Evolutionary conservation across 2,888 invertebrate species (phyloP).

Genomic region (Drosophila anomelani): DNA sequence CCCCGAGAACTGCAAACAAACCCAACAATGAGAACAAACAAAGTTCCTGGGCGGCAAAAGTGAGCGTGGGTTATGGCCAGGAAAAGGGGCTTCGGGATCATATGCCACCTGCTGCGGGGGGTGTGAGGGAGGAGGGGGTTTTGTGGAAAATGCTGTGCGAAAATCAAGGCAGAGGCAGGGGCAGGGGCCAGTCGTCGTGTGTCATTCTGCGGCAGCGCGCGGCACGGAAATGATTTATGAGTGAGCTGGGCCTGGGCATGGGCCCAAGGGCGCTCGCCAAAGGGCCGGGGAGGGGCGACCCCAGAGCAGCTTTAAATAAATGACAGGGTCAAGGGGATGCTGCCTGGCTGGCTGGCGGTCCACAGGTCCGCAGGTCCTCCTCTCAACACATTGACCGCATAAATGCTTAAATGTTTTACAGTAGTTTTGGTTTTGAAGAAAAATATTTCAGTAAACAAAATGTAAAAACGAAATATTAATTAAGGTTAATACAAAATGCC

Average conservation of each 20-base stretch:
- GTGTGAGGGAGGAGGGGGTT: background rate
- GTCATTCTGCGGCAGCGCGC: constrained; percentile 75
- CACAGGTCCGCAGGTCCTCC: constrained; percentile 17
- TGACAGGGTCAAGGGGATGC: constrained; percentile 31
- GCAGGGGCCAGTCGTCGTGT: constrained; percentile 53
- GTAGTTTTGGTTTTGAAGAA: constrained; percentile 28
- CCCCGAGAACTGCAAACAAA: constrained; percentile 57
- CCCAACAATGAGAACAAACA: constrained; percentile 55
- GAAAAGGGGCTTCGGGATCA: constrained; percentile 47
- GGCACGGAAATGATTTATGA: constrained; percentile 76
- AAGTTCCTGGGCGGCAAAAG: constrained; percentile 25
- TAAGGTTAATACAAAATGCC: no score
- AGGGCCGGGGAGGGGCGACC: constrained; percentile 8
- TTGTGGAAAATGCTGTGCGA: constrained; percentile 11
- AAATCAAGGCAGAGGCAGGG: background rate
- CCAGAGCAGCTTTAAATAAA: constrained; percentile 46
- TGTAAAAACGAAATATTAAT: background rate
- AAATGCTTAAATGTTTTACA: constrained; percentile 71
- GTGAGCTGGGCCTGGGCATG: constrained; percentile 38
- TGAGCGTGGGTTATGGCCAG: background rate
- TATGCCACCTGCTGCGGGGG: constrained; percentile 40
- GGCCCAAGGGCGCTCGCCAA: constrained; percentile 10
- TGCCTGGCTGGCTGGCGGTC: background rate
- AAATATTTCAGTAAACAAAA: no score
- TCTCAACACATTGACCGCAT: constrained; percentile 64